Conservation (phyloP, 2,888 invertebrate genomes). For the Augiades crinisus region DNA sequence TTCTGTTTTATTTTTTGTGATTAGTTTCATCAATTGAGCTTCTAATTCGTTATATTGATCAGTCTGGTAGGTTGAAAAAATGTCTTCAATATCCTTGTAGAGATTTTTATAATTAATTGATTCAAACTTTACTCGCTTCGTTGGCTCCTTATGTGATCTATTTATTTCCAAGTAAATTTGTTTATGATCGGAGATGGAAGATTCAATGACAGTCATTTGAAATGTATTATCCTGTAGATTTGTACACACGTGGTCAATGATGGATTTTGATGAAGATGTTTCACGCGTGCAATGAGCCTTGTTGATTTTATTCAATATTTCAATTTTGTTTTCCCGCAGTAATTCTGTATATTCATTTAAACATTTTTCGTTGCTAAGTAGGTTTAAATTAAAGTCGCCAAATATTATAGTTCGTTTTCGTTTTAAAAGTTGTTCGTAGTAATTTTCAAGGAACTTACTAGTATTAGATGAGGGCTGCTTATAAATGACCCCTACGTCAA, state of each 20-base stretch:
- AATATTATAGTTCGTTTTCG: slow-evolving; percentile 19
- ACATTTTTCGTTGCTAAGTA: slow-evolving; percentile 11
- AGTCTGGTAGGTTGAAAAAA: not conserved
- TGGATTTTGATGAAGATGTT: slow-evolving; percentile 15
- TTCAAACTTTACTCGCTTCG: not conserved
- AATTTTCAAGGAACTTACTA: slow-evolving; percentile 12
- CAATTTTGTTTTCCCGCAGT: slow-evolving; percentile 10
- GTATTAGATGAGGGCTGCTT: slow-evolving; percentile 18
- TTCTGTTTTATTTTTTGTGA: not conserved
- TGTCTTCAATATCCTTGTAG: not conserved
- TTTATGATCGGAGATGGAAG: slow-evolving; percentile 31
- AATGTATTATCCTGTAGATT: slow-evolving; percentile 19
- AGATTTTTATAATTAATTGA: not conserved
- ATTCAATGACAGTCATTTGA: slow-evolving; percentile 26
- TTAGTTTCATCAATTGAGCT: not conserved
- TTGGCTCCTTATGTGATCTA: not conserved
- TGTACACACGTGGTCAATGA: slow-evolving; percentile 26
- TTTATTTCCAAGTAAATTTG: slow-evolving; percentile 29
- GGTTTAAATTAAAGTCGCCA: slow-evolving; percentile 26
- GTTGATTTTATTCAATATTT: slow-evolving; percentile 26
- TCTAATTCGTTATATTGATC: not conserved
- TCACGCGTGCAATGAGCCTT: slow-evolving; percentile 19
- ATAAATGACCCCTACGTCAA: slow-evolving; percentile 25
- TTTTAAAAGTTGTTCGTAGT: slow-evolving; percentile 1
- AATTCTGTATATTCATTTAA: slow-evolving; percentile 10